Evolutionary conservation across 2,113 vertebrate genomes (phyloP).

Genomic region (Toxotes chatareus): DNA sequence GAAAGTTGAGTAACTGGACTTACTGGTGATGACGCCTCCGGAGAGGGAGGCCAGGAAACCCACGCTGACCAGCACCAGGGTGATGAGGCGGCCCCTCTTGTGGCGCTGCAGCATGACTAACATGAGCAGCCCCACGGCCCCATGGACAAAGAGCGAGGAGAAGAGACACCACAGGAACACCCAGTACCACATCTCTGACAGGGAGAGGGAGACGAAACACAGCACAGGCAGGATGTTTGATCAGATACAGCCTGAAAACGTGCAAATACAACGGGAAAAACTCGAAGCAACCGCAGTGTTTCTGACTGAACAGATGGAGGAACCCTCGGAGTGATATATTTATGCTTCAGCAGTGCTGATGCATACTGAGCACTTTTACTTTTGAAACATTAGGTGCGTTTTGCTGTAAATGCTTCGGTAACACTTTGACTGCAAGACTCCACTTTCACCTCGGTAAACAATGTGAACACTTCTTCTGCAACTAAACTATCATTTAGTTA

Average conservation of each 20-base stretch:
- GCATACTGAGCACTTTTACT: too few relatives aligned
- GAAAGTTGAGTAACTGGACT: constrained; percentile 73
- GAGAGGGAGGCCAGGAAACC: constrained; percentile 95
- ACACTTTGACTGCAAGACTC: too few relatives aligned
- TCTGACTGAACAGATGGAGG: not conserved
- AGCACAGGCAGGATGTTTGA: not conserved
- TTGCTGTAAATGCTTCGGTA: too few relatives aligned
- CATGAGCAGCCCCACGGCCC: constrained; percentile 94
- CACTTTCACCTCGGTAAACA: too few relatives aligned
- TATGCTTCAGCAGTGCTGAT: too few relatives aligned
- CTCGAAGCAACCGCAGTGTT: too few relatives aligned
- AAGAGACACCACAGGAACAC: constrained; percentile 99
- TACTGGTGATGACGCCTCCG: constrained; percentile 97
- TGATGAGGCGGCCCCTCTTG: constrained; percentile 93
- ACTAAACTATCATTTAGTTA: too few relatives aligned
- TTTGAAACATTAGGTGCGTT: too few relatives aligned
- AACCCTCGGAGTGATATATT: not conserved
- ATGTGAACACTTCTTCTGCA: too few relatives aligned
- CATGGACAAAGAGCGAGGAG: constrained; percentile 96
- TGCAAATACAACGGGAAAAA: not conserved
- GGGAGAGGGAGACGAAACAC: constrained; percentile 58
- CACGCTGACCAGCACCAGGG: constrained; percentile 92
- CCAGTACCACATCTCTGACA: constrained; percentile 99
- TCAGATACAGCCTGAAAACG: not conserved
- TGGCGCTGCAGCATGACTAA: constrained; percentile 97